phyloP scores from a whole-genome alignment of 2,113 vertebrate genomes.

The Castor canadensis region DNA sequence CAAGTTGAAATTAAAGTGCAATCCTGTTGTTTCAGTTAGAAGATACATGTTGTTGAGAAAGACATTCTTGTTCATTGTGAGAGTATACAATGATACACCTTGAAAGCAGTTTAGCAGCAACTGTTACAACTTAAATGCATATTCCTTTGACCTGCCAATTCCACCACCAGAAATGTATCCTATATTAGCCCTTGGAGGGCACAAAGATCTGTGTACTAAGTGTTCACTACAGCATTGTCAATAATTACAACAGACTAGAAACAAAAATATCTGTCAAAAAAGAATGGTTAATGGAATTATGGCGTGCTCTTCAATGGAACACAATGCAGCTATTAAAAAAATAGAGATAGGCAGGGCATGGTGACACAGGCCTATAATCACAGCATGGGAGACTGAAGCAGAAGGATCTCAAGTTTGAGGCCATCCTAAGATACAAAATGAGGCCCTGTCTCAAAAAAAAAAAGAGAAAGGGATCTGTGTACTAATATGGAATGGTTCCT shows the following conservation, averaged over 20 bases:
- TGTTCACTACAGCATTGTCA: neutral
- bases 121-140: neutral
- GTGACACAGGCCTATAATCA: too few species aligned
- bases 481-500: neutral
- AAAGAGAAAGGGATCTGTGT: neutral
- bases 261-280: neutral
- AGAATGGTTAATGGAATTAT: neutral
- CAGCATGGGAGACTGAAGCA: too few species aligned
- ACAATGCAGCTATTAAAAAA: neutral
- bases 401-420: too few species aligned
- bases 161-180: neutral
- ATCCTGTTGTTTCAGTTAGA: neutral
- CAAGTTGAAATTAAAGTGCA: slow-evolving; percentile 22
- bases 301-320: neutral
- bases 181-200: neutral
- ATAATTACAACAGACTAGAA: neutral
- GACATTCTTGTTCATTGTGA: slow-evolving; percentile 12
- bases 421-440: too few species aligned
- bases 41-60: neutral
- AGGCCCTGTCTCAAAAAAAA: too few species aligned
- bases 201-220: neutral
- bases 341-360: neutral
- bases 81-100: neutral
- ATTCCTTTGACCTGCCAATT: slow-evolving; percentile 5
- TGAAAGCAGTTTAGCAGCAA: slow-evolving; percentile 7